Evolutionary conservation across 1,140 invertebrate genomes (phyloP).

Genomic region (Pissodes strobi): DNA sequence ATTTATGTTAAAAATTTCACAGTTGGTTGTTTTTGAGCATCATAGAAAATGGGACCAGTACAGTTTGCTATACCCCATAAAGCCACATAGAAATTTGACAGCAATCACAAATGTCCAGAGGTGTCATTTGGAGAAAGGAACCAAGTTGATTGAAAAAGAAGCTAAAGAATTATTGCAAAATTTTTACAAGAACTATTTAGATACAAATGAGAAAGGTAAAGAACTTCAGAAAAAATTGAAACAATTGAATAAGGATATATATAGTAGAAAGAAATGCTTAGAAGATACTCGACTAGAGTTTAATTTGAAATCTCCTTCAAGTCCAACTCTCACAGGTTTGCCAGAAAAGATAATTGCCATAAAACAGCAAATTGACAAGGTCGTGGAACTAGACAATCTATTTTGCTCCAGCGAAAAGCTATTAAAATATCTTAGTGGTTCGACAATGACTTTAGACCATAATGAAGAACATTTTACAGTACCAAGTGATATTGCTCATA

Average conservation of each 20-base stretch:
- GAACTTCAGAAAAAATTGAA: conserved; percentile 15
- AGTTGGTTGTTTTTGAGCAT: conserved; percentile 42
- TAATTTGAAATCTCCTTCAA: conserved; percentile 17
- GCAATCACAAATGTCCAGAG: conserved; percentile 20
- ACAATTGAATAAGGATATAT: conserved; percentile 18
- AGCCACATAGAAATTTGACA: conserved; percentile 21
- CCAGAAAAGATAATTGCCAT: conserved; percentile 21
- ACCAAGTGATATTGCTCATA: conserved; percentile 7
- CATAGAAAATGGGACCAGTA: conserved; percentile 9
- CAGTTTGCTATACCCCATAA: conserved; percentile 8
- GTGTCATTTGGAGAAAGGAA: conserved; percentile 27
- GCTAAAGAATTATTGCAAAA: conserved; percentile 11
- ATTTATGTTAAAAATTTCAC: conserved; percentile 47
- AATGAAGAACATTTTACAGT: conserved; percentile 6
- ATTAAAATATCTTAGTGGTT: conserved; percentile 19
- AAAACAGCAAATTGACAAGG: conserved; percentile 19
- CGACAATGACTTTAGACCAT: conserved; percentile 23
- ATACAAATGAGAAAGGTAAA: conserved; percentile 15
- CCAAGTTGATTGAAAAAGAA: conserved; percentile 18
- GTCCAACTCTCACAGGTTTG: conserved; percentile 8
- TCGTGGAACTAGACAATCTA: conserved; percentile 17
- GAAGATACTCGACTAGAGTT: conserved; percentile 5
- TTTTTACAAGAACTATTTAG: conserved; percentile 22
- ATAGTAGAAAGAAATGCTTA: neutral
- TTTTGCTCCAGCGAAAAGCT: conserved; percentile 23